phyloP scores from a whole-genome alignment of 2,113 vertebrate genomes.

The Okapia johnstoni region DNA sequence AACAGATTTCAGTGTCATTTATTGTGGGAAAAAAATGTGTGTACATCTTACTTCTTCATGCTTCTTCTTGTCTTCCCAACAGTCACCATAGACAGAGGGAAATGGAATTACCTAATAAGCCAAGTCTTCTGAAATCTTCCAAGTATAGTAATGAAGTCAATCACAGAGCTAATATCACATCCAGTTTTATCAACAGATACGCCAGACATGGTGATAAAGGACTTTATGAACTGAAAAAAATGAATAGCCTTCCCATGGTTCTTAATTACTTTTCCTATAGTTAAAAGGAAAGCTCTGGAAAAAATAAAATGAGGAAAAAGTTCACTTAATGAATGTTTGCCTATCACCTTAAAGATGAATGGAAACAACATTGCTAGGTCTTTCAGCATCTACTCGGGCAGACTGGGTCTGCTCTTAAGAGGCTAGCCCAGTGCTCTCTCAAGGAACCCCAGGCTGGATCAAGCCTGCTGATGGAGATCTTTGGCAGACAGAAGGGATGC shows the following conservation, averaged over 20 bases:
- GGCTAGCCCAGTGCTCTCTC: not conserved
- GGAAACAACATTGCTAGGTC: not conserved
- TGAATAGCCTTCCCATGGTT: not conserved
- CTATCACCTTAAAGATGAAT: not conserved
- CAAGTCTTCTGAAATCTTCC: not conserved
- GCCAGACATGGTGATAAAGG: not conserved
- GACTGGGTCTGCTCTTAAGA: not conserved
- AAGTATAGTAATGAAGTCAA: not conserved
- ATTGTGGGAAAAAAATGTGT: not conserved
- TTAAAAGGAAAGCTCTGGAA: slow-evolving; percentile 2
- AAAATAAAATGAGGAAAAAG: not conserved
- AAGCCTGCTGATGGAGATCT: not conserved
- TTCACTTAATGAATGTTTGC: not conserved
- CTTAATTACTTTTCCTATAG: not conserved
- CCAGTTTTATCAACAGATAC: not conserved
- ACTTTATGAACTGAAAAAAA: not conserved
- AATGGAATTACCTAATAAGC: not conserved
- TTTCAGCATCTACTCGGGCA: not conserved
- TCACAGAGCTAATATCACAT: not conserved
- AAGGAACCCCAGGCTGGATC: not conserved
- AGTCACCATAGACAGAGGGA: not conserved
- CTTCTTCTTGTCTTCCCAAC: not conserved
- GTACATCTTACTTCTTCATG: not conserved
- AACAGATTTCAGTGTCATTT: not conserved
- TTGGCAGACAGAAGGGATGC: not conserved